phyloP scores from a whole-genome alignment of 1,140 invertebrate species.

The Zophobas morio region DNA sequence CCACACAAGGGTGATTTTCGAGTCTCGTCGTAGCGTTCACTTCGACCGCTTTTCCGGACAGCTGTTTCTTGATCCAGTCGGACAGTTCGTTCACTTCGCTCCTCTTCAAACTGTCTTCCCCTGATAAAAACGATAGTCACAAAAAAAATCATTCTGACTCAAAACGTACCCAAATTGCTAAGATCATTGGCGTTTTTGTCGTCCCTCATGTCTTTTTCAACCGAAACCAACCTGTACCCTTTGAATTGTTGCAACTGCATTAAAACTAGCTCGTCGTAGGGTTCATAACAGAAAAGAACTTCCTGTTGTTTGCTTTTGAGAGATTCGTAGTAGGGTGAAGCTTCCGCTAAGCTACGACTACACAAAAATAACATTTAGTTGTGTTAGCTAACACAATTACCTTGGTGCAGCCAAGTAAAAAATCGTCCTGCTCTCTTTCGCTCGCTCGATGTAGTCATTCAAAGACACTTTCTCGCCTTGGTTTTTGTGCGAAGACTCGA shows the following conservation, averaged over 20 bases:
- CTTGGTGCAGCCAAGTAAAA: constrained; percentile 95
- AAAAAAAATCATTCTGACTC: constrained; percentile 25
- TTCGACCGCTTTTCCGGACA: constrained; percentile 84
- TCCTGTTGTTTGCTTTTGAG: constrained; percentile 90
- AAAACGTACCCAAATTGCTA: constrained; percentile 67
- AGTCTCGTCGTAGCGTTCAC: constrained; percentile 88
- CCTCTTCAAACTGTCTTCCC: constrained; percentile 78
- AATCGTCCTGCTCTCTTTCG: constrained; percentile 84
- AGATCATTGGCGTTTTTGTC: constrained; percentile 75
- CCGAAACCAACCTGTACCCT: constrained; percentile 84
- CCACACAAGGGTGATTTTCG: constrained; percentile 92
- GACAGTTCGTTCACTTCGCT: constrained; percentile 83
- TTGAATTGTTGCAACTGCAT: constrained; percentile 91
- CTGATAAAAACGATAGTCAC: constrained; percentile 65
- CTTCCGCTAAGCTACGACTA: constrained; percentile 91
- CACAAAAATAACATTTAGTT: constrained; percentile 60
- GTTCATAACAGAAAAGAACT: constrained; percentile 96
- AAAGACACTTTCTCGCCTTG: constrained; percentile 86
- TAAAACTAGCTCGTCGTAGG: constrained; percentile 95
- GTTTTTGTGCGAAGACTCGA: constrained; percentile 89
- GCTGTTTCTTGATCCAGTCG: constrained; percentile 82
- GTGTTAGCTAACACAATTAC: constrained; percentile 68
- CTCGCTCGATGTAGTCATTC: constrained; percentile 83
- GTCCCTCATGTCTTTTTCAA: constrained; percentile 94
- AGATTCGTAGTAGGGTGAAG: constrained; percentile 95